Evolutionary conservation across 2,113 vertebrate genomes (phyloP).

Genomic region (Empidonax alnorum): DNA sequence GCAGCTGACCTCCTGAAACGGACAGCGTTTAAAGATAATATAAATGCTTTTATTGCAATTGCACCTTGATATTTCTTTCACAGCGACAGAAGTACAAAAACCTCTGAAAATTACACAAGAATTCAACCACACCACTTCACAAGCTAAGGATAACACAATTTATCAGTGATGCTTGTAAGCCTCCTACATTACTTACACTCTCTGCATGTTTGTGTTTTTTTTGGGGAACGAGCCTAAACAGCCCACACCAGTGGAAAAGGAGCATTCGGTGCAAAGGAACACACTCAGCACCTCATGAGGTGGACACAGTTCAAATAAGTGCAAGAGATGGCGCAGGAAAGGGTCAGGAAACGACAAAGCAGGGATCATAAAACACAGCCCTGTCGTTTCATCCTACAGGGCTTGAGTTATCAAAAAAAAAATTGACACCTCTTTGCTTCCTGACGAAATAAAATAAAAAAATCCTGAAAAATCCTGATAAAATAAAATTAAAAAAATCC

Average conservation of each 20-base stretch:
- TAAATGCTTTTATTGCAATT: background rate
- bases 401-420: background rate
- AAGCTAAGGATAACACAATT: background rate
- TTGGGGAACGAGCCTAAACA: background rate
- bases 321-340: background rate
- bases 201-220: background rate
- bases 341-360: background rate
- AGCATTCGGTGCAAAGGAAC: background rate
- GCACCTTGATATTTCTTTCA: background rate
- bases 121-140: background rate
- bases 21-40: background rate
- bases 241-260: background rate
- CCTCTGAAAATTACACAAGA: background rate
- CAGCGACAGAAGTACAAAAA: background rate
- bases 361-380: background rate
- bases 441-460: background rate
- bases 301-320: background rate
- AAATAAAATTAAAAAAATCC: no score
- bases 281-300: background rate
- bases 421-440: background rate
- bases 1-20: background rate
- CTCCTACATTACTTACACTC: background rate
- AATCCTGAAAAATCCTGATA: no score
- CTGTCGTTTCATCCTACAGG: background rate
- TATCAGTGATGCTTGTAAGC: background rate